These are phyloP conservation scores for Berghia stephanieae DNA, from an alignment of 1,140 invertebrate species.

Conservation along the genomic window DNA sequence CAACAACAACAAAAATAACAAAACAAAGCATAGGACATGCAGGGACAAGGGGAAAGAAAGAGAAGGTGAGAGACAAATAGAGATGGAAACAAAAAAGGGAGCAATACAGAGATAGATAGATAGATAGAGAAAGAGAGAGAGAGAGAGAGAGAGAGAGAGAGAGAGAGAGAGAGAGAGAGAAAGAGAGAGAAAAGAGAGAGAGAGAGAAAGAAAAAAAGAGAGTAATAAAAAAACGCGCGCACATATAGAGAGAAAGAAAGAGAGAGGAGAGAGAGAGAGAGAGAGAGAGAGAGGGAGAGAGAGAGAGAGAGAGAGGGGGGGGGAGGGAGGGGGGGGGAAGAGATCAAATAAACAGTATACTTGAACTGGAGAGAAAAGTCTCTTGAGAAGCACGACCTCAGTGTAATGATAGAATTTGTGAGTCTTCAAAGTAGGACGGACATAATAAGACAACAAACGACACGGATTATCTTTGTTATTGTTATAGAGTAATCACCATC, in stretches of 20 bases:
- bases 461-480: too few species aligned
- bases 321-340: too few species aligned
- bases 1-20: too few species aligned
- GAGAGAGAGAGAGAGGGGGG: constrained; percentile 11
- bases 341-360: too few species aligned
- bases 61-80: constrained; percentile 12
- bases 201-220: background rate
- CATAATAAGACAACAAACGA: too few species aligned
- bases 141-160: too few species aligned
- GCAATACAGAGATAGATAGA: background rate
- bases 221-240: background rate
- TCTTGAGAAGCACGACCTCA: too few species aligned
- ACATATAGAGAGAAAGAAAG: background rate
- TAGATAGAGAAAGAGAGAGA: background rate
- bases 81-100: background rate
- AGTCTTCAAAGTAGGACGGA: too few species aligned
- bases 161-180: constrained; percentile 21
- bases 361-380: too few species aligned
- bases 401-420: too few species aligned
- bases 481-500: too few species aligned
- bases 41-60: background rate
- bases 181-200: constrained; percentile 15
- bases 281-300: too few species aligned
- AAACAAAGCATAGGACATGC: background rate
- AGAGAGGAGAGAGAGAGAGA: background rate